Base-by-base conservation (phyloP, 2,113 vertebrate species). In the Nematolebias whitei region DNA sequence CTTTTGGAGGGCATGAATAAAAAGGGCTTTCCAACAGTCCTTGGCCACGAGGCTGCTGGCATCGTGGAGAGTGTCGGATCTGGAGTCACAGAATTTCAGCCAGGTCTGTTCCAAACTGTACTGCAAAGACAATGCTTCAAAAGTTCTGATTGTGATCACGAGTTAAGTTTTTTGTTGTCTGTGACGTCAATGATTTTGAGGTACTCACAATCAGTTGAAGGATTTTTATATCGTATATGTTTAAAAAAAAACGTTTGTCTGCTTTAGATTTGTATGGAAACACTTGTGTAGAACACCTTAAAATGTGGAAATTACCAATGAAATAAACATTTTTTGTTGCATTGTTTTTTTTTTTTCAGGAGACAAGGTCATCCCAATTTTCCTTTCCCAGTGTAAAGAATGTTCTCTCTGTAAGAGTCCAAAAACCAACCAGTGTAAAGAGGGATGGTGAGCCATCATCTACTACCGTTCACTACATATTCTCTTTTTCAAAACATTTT, bases 61-160 rank as follows among this genome's bases (percentile, higher is more conserved):
- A 89, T 95, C 6, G 93, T 96, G n/a, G 94, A 96, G 82, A 96
- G 95, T 0, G 19, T 93, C 10, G 95, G 95, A 19, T 82, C 92
- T 35, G 94, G 92, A 73, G 95, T 95, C 70, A 94, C 92, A 0
- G 88, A 91, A 13, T 78, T 93, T 71, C 92, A 94, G 72, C 91
- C 92, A 87, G 95, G 95, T 84, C 3, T 13, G 68, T 78, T 52
- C 53, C 0, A 2, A 24, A 6, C 11, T 29, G n/a, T n/a, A n/a
- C n/a, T n/a, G n/a, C n/a, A n/a, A n/a, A n/a, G n/a, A n/a, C n/a
- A n/a, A n/a, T n/a, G n/a, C n/a, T n/a, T n/a, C n/a, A n/a, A n/a
- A n/a, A n/a, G n/a, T n/a, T 29, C 7, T 29, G 26, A 29, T 29
- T 29, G 26, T 29, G 7, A 29, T 29, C 26, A 29, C 7, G 3